Base-by-base conservation (phyloP, 1,140 invertebrate genomes). In the Cecropterus lyciades region DNA sequence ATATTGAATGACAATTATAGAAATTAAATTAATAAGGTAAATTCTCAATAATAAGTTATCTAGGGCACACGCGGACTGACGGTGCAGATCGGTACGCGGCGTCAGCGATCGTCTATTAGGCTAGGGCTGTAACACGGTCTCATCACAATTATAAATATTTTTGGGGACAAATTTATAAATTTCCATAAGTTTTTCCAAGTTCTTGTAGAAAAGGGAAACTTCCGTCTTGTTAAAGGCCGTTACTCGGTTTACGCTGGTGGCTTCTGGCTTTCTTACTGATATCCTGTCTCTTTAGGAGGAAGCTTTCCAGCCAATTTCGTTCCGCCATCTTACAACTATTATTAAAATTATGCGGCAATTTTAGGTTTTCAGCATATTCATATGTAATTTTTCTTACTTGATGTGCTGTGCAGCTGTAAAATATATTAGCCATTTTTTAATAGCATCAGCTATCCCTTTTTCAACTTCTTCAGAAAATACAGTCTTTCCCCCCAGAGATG, bases 341-440 rank as follows among this genome's bases (percentile, higher is more conserved):
- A 46, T 76, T 73, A 75, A 77, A 76, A 68, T 77, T 79, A 15
- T 79, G 74, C 45, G 70, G 72, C 37, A 76, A 8, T 42, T 77
- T 72, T 20, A 66, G 20, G 1, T 17, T 65, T 78, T 80, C 72
- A 43, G 75, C 71, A 67, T 77, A 80, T 67, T 17, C 71, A 45
- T 72, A 78, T 15, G 75, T 73, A 3, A 66, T 70, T 78, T 14
- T 80, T 65, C 62, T 78, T 33, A 78, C 65, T 78, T 73, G 67
- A 51, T 55, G 75, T 51, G 72, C 51, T 13, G 75, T 77, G 40
- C 76, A 79, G 46, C 72, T 74, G 69, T 81, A 81, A 17, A 75
- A 73, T 53, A 77, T 67, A 67, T 77, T 81, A 15, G 72, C 49
- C 64, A 56, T 65, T 65, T 65, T 40, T 56, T 65, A 10, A 65